Evolutionary conservation across 2,888 invertebrate species (phyloP).

Genomic region (Orthonevra nobilis): DNA sequence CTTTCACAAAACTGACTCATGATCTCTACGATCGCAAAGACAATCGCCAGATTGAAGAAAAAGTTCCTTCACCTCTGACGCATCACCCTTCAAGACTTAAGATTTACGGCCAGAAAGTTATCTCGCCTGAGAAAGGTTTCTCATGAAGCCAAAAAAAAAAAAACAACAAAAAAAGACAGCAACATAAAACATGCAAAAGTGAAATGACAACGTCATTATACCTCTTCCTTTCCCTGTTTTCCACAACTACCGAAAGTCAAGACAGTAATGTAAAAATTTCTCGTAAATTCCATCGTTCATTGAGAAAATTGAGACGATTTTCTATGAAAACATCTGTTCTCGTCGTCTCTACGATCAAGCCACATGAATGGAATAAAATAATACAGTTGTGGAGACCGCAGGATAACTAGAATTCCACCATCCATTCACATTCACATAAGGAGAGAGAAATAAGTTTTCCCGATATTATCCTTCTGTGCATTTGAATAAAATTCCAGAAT

Average conservation of each 20-base stretch:
- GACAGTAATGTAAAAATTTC: slow-evolving; percentile 25
- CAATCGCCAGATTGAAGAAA: too few species aligned
- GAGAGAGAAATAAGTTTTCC: slow-evolving; percentile 18
- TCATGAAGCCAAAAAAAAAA: too few species aligned
- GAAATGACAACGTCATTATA: not conserved
- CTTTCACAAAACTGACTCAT: too few species aligned
- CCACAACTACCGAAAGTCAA: slow-evolving; percentile 19
- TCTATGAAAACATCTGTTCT: too few species aligned
- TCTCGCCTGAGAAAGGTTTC: too few species aligned
- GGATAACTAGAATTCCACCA: slow-evolving; percentile 30
- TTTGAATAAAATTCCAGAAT: slow-evolving; percentile 62
- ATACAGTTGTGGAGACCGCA: slow-evolving; percentile 16
- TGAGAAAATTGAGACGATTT: slow-evolving; percentile 12
- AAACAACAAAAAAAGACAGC: too few species aligned
- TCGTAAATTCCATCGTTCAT: slow-evolving; percentile 37
- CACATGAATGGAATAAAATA: slow-evolving; percentile 45
- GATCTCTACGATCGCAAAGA: too few species aligned
- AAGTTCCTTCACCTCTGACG: too few species aligned
- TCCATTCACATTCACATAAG: slow-evolving; percentile 27
- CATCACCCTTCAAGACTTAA: too few species aligned
- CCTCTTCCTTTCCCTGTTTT: too few species aligned
- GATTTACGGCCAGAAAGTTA: too few species aligned
- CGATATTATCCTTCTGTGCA: slow-evolving; percentile 25
- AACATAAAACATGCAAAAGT: too few species aligned
- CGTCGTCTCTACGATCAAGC: slow-evolving; percentile 1